Evolutionary conservation across 2,888 invertebrate species (phyloP).

Genomic region (Acronicta psi): DNA sequence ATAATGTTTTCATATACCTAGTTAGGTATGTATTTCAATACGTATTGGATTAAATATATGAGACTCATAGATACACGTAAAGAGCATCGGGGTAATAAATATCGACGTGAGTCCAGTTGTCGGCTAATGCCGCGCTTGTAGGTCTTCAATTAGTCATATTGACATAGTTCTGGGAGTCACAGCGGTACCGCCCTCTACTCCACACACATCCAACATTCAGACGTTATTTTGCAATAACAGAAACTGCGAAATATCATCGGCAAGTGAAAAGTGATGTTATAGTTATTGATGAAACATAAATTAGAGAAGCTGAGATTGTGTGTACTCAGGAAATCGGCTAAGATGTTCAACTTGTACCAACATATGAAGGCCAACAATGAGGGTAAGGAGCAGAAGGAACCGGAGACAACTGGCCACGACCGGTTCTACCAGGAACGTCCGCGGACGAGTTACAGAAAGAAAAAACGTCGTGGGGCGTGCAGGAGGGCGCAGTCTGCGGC

Average conservation of each 20-base stretch:
- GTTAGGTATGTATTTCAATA: slow-evolving; percentile 23
- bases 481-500: slow-evolving; percentile 91
- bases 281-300: slow-evolving; percentile 67
- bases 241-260: slow-evolving; percentile 1
- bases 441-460: slow-evolving; percentile 84
- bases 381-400: slow-evolving; percentile 85
- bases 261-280: slow-evolving; percentile 14
- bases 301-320: slow-evolving; percentile 63
- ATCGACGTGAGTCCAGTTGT: slow-evolving; percentile 63
- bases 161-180: slow-evolving; percentile 74
- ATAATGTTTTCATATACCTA: neutral
- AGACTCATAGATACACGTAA: slow-evolving; percentile 59
- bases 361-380: slow-evolving; percentile 90
- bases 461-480: slow-evolving; percentile 89
- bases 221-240: neutral
- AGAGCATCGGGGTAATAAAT: slow-evolving; percentile 60
- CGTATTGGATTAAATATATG: slow-evolving; percentile 70
- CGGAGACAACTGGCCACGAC: slow-evolving; percentile 94
- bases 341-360: slow-evolving; percentile 94
- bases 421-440: slow-evolving; percentile 93
- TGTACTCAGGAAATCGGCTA: slow-evolving; percentile 62
- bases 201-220: slow-evolving; percentile 41
- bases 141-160: slow-evolving; percentile 83
- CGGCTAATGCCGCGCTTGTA: slow-evolving; percentile 74
- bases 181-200: slow-evolving; percentile 57